These are phyloP conservation scores for Congeria kusceri DNA, from an alignment of 2,888 invertebrate genomes.

Conservation along the genomic window DNA sequence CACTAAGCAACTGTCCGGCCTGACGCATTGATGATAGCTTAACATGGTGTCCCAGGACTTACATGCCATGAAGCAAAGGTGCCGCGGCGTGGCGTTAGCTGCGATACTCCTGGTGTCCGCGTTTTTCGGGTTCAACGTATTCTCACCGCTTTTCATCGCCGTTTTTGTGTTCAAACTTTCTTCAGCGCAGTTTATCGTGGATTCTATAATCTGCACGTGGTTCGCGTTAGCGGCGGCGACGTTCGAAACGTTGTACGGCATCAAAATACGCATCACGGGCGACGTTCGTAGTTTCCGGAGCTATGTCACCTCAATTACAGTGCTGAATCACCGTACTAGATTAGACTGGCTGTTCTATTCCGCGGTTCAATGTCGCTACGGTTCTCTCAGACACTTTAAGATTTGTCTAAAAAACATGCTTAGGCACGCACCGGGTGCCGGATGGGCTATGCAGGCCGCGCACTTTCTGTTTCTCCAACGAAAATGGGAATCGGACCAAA, in stretches of 20 bases:
- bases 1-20: too few relatives aligned
- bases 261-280: slow-evolving; percentile 91
- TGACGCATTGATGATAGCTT: not conserved
- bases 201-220: slow-evolving; percentile 54
- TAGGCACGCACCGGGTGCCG: slow-evolving; percentile 50
- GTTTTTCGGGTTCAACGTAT: slow-evolving; percentile 42
- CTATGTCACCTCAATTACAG: slow-evolving; percentile 90
- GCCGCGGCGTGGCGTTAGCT: slow-evolving; percentile 46
- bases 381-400: slow-evolving; percentile 72
- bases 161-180: slow-evolving; percentile 34
- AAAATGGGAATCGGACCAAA: slow-evolving; percentile 48
- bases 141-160: slow-evolving; percentile 45
- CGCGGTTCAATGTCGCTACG: slow-evolving; percentile 90
- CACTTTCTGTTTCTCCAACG: slow-evolving; percentile 52
- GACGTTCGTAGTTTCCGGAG: slow-evolving; percentile 89
- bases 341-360: slow-evolving; percentile 97
- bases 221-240: slow-evolving; percentile 87
- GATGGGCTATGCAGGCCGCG: slow-evolving; percentile 63
- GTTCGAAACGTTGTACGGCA: slow-evolving; percentile 90
- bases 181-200: slow-evolving; percentile 44
- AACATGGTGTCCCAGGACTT: slow-evolving; percentile 5
- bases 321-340: slow-evolving; percentile 94
- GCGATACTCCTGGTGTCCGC: slow-evolving; percentile 37
- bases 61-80: slow-evolving; percentile 31
- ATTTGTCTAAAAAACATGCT: slow-evolving; percentile 54